Evolutionary conservation across 2,797 vertebrate genomes (phyloP).

Genomic region (Microchirus variegatus): DNA sequence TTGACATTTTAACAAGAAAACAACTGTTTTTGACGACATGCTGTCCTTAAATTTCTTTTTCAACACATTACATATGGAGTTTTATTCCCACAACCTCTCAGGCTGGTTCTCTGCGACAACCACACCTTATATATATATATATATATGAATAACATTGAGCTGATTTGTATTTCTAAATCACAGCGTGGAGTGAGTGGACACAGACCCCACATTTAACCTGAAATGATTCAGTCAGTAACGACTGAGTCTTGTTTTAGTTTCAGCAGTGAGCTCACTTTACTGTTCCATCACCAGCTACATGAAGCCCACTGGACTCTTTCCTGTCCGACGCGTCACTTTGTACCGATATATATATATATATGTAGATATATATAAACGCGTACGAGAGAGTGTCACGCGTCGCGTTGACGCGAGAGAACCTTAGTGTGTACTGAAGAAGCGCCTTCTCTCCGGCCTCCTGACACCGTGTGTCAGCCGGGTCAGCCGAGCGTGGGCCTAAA

Average conservation of each 20-base stretch:
- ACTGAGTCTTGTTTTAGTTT: not conserved
- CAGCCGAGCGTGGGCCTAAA: constrained; percentile 89
- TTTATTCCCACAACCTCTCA: too few relatives aligned
- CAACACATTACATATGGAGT: too few relatives aligned
- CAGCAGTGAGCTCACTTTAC: constrained; percentile 24
- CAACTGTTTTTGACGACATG: too few relatives aligned
- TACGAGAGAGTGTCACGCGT: constrained; percentile 26
- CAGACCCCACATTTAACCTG: constrained; percentile 2
- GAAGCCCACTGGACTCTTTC: constrained; percentile 53
- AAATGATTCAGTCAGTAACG: not conserved
- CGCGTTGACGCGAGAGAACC: constrained; percentile 43
- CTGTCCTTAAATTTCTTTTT: too few relatives aligned
- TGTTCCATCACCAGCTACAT: constrained; percentile 42
- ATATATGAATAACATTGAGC: not conserved
- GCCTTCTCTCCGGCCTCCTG: constrained; percentile 89
- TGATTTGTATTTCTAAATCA: not conserved
- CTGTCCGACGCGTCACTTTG: constrained; percentile 44
- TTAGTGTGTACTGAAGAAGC: constrained; percentile 78
- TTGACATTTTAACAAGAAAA: too few relatives aligned
- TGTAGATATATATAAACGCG: constrained; percentile 2
- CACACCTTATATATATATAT: too few relatives aligned
- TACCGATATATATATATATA: too few relatives aligned
- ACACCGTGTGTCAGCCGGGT: constrained; percentile 92
- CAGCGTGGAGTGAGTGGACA: constrained; percentile 1
- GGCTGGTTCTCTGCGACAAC: too few relatives aligned